phyloP scores from a whole-genome alignment of 2,797 vertebrate species.

The Oophaga sylvatica region DNA sequence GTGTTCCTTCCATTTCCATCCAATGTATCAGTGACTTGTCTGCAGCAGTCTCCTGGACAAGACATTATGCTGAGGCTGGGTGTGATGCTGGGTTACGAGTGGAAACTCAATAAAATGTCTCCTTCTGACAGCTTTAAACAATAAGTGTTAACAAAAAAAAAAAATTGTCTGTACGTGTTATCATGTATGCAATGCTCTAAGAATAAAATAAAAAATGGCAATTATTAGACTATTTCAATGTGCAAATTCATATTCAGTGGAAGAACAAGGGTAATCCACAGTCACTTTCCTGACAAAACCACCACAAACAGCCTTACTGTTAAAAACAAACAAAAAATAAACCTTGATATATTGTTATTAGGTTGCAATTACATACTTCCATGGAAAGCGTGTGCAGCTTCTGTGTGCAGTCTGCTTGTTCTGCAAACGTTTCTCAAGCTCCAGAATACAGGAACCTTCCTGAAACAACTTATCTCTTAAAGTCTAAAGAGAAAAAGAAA shows the following conservation, averaged over 20 bases:
- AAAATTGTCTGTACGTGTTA: too few species aligned
- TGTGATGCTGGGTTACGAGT: too few species aligned
- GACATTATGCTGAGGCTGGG: too few species aligned
- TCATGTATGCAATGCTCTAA: too few species aligned
- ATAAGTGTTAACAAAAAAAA: not conserved
- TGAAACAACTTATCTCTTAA: conserved; percentile 79
- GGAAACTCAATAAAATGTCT: too few species aligned
- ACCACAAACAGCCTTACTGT: not conserved
- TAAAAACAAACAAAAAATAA: not conserved
- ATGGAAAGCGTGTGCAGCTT: conserved; percentile 72
- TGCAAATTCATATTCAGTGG: too few species aligned
- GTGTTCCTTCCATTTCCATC: too few species aligned
- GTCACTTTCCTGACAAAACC: not conserved
- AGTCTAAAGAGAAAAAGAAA: conserved; percentile 71
- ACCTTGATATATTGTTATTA: not conserved
- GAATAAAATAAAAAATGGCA: too few species aligned
- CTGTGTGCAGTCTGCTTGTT: conserved; percentile 76
- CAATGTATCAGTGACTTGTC: too few species aligned
- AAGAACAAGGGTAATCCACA: not conserved
- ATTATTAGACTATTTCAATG: too few species aligned
- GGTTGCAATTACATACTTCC: conserved; percentile 77
- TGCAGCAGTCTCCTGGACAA: too few species aligned
- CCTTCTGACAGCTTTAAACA: not conserved
- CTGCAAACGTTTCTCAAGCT: conserved; percentile 75
- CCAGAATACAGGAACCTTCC: conserved; percentile 74